Percentiles rank a stretch among this genome's conserved stretches.
phyloP scores from a whole-genome alignment of 2,113 vertebrate species.

The Chaetodon auriga region DNA sequence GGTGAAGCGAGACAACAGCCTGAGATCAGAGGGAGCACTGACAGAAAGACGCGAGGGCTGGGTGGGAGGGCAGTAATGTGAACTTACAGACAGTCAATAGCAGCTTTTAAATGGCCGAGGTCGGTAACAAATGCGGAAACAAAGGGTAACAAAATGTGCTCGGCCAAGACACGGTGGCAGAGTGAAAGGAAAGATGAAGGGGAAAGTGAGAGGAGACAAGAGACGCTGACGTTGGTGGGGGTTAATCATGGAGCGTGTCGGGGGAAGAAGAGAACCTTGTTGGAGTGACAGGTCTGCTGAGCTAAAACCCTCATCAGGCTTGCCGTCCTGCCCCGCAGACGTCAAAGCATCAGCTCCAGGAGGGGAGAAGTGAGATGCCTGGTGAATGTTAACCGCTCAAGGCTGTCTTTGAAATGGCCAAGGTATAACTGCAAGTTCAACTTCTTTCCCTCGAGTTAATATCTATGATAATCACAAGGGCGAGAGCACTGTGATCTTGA shows the following conservation, averaged over 20 bases:
- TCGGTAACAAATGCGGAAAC: conserved; percentile 44
- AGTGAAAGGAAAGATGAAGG: conserved; percentile 45
- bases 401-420: conserved; percentile 61
- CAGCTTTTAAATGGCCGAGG: conserved; percentile 32
- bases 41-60: conserved; percentile 15
- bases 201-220: conserved; percentile 32
- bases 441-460: conserved; percentile 65
- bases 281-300: conserved; percentile 76
- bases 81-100: conserved; percentile 42
- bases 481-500: conserved; percentile 45
- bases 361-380: conserved; percentile 36
- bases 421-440: conserved; percentile 47
- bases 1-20: conserved; percentile 22
- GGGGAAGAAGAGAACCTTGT: conserved; percentile 46
- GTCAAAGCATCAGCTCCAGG: conserved; percentile 63
- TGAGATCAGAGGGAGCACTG: conserved; percentile 45
- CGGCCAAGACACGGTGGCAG: conserved; percentile 15
- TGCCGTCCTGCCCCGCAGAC: conserved; percentile 45
- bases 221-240: conserved; percentile 40
- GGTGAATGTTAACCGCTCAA: conserved; percentile 65
- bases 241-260: conserved; percentile 74
- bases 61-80: conserved; percentile 25
- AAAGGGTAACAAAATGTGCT: conserved; percentile 14
- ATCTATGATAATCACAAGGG: conserved; percentile 74
- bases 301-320: conserved; percentile 70